Base-by-base conservation (phyloP, 1,140 invertebrate genomes). In the Sinella curviseta region DNA sequence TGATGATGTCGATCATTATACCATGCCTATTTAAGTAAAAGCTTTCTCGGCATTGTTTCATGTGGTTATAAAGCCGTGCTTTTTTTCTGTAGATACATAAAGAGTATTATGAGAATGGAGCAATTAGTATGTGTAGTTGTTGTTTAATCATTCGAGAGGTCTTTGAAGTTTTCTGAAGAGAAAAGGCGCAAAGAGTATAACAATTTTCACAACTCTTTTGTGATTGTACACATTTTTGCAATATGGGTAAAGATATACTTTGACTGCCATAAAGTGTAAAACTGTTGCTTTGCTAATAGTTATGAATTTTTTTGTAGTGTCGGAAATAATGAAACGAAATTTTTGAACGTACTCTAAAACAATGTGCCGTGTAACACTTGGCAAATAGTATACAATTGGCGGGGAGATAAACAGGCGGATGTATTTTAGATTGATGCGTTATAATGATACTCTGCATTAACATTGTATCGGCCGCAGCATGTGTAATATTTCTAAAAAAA, bases 11-110 rank as follows among this genome's bases (percentile, higher is more conserved):
- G 24, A 60, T 60, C 3, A 60, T 60, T 8, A 60, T 26, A 14
- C 39, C n/a, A 48, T 48, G 39, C 14, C 57, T 26, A 60, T 60
- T 60, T 60, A 70, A 33, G 65, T 70, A 70, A 70, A 70, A 70
- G 65, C 65, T 70, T 70, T 70, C 57, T 60, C 55, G 55, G 55
- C 24, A 60, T 60, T 60, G 55, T 60, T 60, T 60, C 55, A n/a
- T 60, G 55, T 60, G 55, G 55, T 33, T 60, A n/a, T 4, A 17
- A n/a, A 60, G 20, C 20, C 39, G 20, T 48, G 8, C 39, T 48
- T 8, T 48, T 48, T 20, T 48, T 20, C 20, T 48, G 39, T 48
- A 20, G 8, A 8, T 48, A 48, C 57, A 60, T 20, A 8, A 48
- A 48, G 24, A n/a, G 57, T 60, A 60, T 60, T 26, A 60, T 60